phyloP scores from a whole-genome alignment of 2,797 vertebrate species.

The Hydrolagus colliei region DNA sequence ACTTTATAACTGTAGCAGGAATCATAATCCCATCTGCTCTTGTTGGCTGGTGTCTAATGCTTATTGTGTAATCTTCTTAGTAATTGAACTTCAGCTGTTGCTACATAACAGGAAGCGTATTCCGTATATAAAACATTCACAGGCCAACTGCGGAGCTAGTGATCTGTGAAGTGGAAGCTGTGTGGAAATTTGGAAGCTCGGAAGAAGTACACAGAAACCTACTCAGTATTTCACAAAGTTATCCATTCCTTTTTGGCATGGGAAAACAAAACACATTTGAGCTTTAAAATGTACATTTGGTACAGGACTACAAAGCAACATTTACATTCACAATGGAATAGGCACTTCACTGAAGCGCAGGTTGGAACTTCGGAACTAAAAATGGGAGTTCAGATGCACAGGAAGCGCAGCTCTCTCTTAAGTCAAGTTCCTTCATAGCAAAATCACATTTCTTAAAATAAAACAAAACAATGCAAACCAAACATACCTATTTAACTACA shows the following conservation, averaged over 20 bases:
- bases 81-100: background rate
- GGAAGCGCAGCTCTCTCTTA: background rate
- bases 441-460: slow-evolving; percentile 5
- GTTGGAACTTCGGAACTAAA: background rate
- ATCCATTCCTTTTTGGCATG: no score
- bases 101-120: background rate
- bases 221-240: no score
- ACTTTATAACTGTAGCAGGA: background rate
- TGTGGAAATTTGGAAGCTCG: no score
- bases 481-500: background rate
- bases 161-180: no score
- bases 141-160: no score
- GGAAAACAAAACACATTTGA: no score
- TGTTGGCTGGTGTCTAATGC: background rate
- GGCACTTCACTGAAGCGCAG: slow-evolving; percentile 3
- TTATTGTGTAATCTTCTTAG: background rate
- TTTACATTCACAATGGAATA: slow-evolving; percentile 7
- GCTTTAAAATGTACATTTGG: background rate
- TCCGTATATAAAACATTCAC: no score
- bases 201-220: no score
- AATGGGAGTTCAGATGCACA: background rate
- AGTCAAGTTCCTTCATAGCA: background rate
- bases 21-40: background rate
- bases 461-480: background rate
- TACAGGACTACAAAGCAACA: slow-evolving; percentile 8